Conservation (phyloP, 2,113 vertebrate genomes). For the Sander lucioperca region DNA sequence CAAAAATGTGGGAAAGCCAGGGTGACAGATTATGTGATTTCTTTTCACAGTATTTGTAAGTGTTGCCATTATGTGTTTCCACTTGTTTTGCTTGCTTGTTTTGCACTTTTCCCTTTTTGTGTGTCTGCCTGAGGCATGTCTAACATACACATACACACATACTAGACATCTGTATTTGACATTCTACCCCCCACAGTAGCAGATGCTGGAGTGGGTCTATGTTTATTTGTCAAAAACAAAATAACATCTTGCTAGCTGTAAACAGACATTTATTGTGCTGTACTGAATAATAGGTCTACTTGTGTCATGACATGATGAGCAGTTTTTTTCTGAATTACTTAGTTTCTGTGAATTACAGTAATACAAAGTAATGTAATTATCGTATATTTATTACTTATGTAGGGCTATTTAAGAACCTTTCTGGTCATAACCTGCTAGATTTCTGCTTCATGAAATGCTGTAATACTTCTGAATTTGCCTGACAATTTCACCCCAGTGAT, state of each 20-base stretch:
- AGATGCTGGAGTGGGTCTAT: background rate
- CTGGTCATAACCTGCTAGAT: background rate
- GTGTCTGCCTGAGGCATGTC: constrained; percentile 27
- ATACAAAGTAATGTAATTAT: background rate
- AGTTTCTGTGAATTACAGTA: background rate
- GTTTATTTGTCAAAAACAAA: constrained; percentile 40
- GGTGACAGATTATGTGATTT: background rate
- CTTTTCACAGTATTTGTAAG: constrained; percentile 13
- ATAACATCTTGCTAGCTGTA: constrained; percentile 13
- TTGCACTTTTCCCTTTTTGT: background rate
- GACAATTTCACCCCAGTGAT: background rate
- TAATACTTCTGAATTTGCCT: background rate
- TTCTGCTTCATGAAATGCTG: background rate
- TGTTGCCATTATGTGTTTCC: constrained; percentile 5
- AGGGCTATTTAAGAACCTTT: background rate
- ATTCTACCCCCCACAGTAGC: constrained; percentile 18
- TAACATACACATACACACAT: constrained; percentile 2
- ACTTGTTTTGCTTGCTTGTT: constrained; percentile 6
- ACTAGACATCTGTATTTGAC: constrained; percentile 18
- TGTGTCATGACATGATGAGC: background rate
- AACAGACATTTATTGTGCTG: background rate
- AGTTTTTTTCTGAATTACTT: background rate
- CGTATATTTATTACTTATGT: background rate
- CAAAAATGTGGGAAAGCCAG: background rate
- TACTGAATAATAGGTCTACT: background rate